These are phyloP conservation scores for Hoplodrina ambigua DNA, from an alignment of 2,888 invertebrate genomes.

Conservation along the genomic window DNA sequence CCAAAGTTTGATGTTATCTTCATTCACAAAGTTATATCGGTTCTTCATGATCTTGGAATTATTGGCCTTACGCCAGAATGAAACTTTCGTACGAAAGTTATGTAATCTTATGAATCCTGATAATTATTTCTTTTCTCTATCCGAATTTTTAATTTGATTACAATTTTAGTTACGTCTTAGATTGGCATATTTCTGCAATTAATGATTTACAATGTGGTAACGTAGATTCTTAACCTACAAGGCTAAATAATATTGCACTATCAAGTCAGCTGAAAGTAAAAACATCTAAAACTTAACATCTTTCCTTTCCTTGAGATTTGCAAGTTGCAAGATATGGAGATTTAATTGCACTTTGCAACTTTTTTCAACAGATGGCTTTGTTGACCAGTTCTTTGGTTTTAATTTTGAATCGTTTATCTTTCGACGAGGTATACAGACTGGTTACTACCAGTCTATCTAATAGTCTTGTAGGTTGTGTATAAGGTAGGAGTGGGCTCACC, in stretches of 20 bases:
- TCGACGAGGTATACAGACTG: slow-evolving; percentile 24
- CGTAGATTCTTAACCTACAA: neutral
- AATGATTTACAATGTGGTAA: neutral
- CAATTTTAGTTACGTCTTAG: neutral
- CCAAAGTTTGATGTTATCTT: slow-evolving; percentile 33
- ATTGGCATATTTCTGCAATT: neutral
- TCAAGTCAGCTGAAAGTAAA: slow-evolving; percentile 4
- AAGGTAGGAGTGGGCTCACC: slow-evolving; percentile 9
- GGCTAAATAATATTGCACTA: neutral
- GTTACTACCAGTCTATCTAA: neutral
- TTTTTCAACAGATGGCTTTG: slow-evolving; percentile 27
- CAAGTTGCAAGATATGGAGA: slow-evolving; percentile 24
- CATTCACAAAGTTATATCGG: slow-evolving; percentile 47
- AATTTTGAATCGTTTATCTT: slow-evolving; percentile 45
- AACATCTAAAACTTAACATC: slow-evolving; percentile 11
- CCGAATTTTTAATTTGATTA: slow-evolving; percentile 1
- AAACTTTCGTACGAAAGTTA: slow-evolving; percentile 31
- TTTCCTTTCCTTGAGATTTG: neutral
- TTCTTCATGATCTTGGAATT: slow-evolving; percentile 25
- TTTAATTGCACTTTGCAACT: slow-evolving; percentile 51
- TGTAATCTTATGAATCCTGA: slow-evolving; percentile 20
- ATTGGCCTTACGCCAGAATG: slow-evolving; percentile 35
- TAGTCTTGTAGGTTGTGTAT: slow-evolving; percentile 8
- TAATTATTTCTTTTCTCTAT: slow-evolving; percentile 11
- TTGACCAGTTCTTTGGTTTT: slow-evolving; percentile 30